These are phyloP conservation scores for Haliclona indistincta DNA, from an alignment of 37 sponge, comb jelly and placozoan genomes.

Conservation along the genomic window DNA sequence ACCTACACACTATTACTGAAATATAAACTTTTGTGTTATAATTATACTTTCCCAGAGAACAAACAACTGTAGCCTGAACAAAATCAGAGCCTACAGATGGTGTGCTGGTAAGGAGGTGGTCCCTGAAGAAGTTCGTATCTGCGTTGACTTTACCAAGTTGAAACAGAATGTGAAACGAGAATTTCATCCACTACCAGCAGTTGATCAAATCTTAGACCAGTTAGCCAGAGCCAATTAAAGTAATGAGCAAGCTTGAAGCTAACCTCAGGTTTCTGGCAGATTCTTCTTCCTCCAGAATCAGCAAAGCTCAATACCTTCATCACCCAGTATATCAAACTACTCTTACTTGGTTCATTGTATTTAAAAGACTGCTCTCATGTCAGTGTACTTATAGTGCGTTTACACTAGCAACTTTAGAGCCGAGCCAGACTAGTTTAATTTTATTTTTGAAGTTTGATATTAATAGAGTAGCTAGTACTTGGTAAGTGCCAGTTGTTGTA, in stretches of 20 bases:
- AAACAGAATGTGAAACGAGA: neutral
- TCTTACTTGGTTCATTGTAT: neutral
- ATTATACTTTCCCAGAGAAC: too few relatives aligned
- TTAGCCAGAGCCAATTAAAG: neutral
- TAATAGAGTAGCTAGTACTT: too few relatives aligned
- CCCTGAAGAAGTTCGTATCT: neutral
- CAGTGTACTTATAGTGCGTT: too few relatives aligned
- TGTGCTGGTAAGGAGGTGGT: neutral
- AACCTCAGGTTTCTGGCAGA: neutral
- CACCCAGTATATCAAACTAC: neutral
- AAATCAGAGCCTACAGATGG: neutral
- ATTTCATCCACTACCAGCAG: neutral
- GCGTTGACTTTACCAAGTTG: neutral
- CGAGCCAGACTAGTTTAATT: too few relatives aligned
- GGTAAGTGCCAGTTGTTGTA: too few relatives aligned
- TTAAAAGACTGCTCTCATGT: neutral
- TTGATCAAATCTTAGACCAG: neutral
- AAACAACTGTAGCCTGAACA: too few relatives aligned
- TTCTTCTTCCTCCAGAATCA: neutral
- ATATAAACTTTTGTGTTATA: too few relatives aligned
- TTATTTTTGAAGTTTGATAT: too few relatives aligned
- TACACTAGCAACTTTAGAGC: too few relatives aligned
- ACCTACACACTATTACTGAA: too few relatives aligned
- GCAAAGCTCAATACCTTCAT: too few relatives aligned
- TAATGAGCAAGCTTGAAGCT: too few relatives aligned